Base-by-base conservation (phyloP, 2,888 invertebrate species). In the Chloroclystis v-ata region DNA sequence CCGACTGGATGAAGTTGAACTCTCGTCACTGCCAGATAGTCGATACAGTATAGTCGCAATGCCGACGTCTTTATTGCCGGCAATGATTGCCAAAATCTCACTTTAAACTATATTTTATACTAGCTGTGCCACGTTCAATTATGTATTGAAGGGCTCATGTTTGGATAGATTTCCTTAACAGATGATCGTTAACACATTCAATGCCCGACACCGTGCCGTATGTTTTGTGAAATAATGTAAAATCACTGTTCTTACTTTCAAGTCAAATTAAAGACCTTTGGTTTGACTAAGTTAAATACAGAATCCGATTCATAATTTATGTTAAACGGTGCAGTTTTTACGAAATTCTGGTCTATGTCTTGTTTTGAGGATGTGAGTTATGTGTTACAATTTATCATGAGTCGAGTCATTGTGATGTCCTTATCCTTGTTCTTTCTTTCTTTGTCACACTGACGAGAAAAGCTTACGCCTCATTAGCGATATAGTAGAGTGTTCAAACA, bases 1-100 rank as follows among this genome's bases (percentile, higher is more conserved):
- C 44, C 65, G 57, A 63, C 61, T 61, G 67, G 49, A 64, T 61
- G 60, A n/a, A n/a, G n/a, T n/a, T 65, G 72, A 68, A 75, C 72
- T 67, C 65, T 69, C 65, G 59, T 74, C 73, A 66, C 67, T 53
- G 52, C 57, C 42, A 43, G 61, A 68, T 63, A 59, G 60, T n/a
- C n/a, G n/a, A n/a, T n/a, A n/a, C n/a, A n/a, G n/a, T n/a, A n/a
- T n/a, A n/a, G n/a, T 47, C 57, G 64, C 67, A 64, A 72, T 78
- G 62, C 73, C 75, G 77, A 68, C 76, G 80, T 80, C 78, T 81
- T 76, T 81, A 82, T 72, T 77, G 72, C 72, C 43, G 53, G 43
- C 46, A 43, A 53, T 47, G 48, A 43, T 64, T 60, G 63, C 64
- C 65, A 63, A 69, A 67, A 63, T 47, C 37, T 44, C 42, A 30